Evolutionary conservation across 1,140 invertebrate species (phyloP), one percentile per base, ranked within the genome.

Genomic region (Dryas iulia): DNA sequence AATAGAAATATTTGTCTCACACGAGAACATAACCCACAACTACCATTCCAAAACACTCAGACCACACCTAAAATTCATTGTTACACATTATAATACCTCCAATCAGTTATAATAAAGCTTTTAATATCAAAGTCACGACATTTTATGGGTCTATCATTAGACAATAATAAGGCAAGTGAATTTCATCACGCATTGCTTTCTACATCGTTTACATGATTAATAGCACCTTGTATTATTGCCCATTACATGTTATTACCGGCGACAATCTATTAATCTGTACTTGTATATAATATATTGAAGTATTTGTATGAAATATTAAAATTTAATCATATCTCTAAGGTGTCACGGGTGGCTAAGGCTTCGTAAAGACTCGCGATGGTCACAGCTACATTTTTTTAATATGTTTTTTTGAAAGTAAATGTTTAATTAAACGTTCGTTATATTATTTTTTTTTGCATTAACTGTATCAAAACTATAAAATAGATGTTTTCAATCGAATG

Each of bases 201-300:
- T 47, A 21, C 39, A 47, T 47, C 39, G 39, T 47, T 47, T 47
- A 47, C 39, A 47, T 47, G 39, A 47, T 47, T 47, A 47, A 47
- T 47, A 18, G 39, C 39, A 10, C 6, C 39, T 47, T 47, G 14
- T 47, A 47, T 47, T 18, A 21, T 47, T 47, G 39, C 39, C 39
- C 39, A 47, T 21, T 47, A 47, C 8, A 21, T 10, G 39, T 47
- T 47, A 47, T 47, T 47, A 47, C 39, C 18, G 21, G 21, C 39
- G 39, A 21, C 39, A 47, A 47, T 18, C 39, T 47, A 47, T 47
- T 47, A 47, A 21, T 47, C 39, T 47, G 1, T 47, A 18, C 14
- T 18, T 47, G 1, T 47, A 18, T 7, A 47, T 21, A 47, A 47
- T 47, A 47, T 18, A 14, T 47, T 14, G 7, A 21, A 3, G 6